Evolutionary conservation across 1,140 invertebrate genomes (phyloP), one percentile per base, ranked within the genome.

Genomic region (Drosophila mayri): DNA sequence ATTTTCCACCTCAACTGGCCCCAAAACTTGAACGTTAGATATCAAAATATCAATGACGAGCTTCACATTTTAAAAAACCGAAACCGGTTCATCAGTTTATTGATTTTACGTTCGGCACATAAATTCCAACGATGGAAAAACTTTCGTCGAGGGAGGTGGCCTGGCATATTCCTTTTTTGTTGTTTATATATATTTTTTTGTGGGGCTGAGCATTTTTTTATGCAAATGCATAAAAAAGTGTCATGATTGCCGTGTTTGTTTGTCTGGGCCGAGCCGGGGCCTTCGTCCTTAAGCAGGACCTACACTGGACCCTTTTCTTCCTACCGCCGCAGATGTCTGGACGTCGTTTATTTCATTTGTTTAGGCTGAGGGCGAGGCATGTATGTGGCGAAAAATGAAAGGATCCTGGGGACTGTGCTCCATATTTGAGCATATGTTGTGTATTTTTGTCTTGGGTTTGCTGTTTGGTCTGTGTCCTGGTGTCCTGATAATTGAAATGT

Each of bases 201-300:
- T 71, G 37, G 61, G 62, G 38, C 70, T 50, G 68, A 37, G 22
- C n/a, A 64, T 71, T 79, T 84, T 54, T 76, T 79, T 87, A 87
- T 87, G 84, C 84, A 87, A 87, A 87, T 88, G 85, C 81, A 78
- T 83, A 84, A 90, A 88, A 54, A 88, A 88, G 81, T 88, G 84
- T 88, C 83, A 87, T 87, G 83, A 87, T 87, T 87, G 84, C 79
- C 79, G 84, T 87, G 76, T 87, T 87, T 87, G 83, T 87, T 88
- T 88, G 76, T 66, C 71, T 64, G 66, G 28, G 35, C 58, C 64
- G 60, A 18, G 20, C 54, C 61, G 32, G 61, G 63, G 76, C 30
- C 70, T 59, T 72, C 43, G 44, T 63, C 61, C 74, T 70, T 35
- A 59, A 71, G 68, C 49, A 71, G 66, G 43, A 58, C 67, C 43